These are phyloP conservation scores for Ypsolopha sequella DNA, from an alignment of 2,888 invertebrate genomes.

Conservation along the genomic window DNA sequence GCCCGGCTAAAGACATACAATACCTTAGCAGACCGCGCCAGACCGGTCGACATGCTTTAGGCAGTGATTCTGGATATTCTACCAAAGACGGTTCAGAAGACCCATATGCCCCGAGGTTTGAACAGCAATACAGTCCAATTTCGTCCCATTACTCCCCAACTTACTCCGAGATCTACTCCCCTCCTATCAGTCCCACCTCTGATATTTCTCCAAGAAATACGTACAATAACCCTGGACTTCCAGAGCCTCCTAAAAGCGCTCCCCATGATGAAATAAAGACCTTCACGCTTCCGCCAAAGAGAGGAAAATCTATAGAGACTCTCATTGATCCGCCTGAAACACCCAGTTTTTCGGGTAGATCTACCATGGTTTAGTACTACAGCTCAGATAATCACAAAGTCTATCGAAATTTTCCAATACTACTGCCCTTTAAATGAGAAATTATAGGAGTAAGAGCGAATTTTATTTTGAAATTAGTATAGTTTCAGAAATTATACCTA, in stretches of 20 bases:
- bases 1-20: conserved; percentile 74
- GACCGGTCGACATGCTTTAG: conserved; percentile 65
- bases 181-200: conserved; percentile 56
- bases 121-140: conserved; percentile 52
- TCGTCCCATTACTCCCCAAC: conserved; percentile 60
- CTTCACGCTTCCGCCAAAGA: conserved; percentile 49
- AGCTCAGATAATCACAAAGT: no score
- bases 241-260: conserved; percentile 53
- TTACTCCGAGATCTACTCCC: conserved; percentile 64
- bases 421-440: conserved; percentile 36
- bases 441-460: conserved; percentile 16
- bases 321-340: conserved; percentile 57
- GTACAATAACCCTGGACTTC: conserved; percentile 45
- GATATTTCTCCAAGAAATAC: conserved; percentile 54
- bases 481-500: conserved; percentile 4
- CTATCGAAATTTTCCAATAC: conserved; percentile 1
- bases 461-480: conserved; percentile 4
- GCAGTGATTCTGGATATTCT: conserved; percentile 61
- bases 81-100: conserved; percentile 57
- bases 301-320: conserved; percentile 57
- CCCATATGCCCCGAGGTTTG: conserved; percentile 49
- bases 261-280: conserved; percentile 52
- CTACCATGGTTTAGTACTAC: conserved; percentile 55
- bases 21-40: conserved; percentile 72
- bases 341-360: conserved; percentile 50